phyloP scores from a whole-genome alignment of 1,140 invertebrate species.

The Drosophila sproati region DNA sequence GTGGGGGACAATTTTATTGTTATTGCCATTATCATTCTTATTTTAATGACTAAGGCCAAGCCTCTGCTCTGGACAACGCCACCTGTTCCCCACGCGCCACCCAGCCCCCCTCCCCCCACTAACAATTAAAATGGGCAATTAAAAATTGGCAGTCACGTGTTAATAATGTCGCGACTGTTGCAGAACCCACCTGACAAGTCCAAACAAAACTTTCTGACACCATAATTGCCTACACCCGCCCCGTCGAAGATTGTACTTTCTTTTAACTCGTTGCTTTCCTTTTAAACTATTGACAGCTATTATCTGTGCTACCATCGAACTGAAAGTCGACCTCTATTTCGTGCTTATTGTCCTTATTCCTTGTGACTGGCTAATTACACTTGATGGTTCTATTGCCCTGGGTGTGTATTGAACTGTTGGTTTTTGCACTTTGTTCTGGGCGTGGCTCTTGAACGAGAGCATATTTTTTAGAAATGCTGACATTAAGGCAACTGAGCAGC shows the following conservation, averaged over 20 bases:
- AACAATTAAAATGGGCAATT: slow-evolving; percentile 64
- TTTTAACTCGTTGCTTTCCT: not conserved
- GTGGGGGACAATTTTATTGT: slow-evolving; percentile 40
- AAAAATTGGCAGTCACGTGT: slow-evolving; percentile 70
- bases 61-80: slow-evolving; percentile 1
- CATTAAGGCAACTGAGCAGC: not conserved
- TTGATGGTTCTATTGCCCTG: slow-evolving; percentile 11
- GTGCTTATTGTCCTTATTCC: slow-evolving; percentile 7
- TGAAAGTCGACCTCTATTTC: not conserved
- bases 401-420: slow-evolving; percentile 6
- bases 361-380: slow-evolving; percentile 20
- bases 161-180: slow-evolving; percentile 57
- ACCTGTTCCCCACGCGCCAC: not conserved
- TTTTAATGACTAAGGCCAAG: slow-evolving; percentile 42
- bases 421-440: not conserved
- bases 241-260: not conserved
- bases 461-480: not conserved
- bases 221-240: slow-evolving; percentile 10
- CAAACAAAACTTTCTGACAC: not conserved
- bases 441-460: not conserved
- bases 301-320: slow-evolving; percentile 15
- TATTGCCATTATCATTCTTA: slow-evolving; percentile 51
- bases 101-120: not conserved
- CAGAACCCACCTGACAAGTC: slow-evolving; percentile 19
- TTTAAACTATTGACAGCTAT: slow-evolving; percentile 10